Evolutionary conservation across 2,888 invertebrate species (phyloP).

Genomic region (Myopa tessellatipennis): DNA sequence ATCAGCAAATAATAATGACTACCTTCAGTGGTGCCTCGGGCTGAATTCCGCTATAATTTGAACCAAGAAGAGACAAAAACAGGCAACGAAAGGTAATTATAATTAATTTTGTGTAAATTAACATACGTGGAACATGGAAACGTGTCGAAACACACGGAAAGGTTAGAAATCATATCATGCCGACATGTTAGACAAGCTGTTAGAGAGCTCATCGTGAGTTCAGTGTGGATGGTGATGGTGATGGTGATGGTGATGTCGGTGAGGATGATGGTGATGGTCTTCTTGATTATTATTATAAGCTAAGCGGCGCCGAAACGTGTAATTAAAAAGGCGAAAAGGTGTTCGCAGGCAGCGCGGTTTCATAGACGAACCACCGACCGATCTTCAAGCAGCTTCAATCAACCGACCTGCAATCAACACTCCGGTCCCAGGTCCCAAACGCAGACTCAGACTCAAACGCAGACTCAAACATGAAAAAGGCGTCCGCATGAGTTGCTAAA

Average conservation of each 20-base stretch:
- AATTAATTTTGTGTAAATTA: constrained; percentile 36
- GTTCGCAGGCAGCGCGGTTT: constrained; percentile 3
- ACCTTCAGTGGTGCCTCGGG: background rate
- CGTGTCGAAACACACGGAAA: constrained; percentile 12
- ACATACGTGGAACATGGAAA: constrained; percentile 15
- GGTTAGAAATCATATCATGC: constrained; percentile 19
- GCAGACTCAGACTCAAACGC: background rate
- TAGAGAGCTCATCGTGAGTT: background rate
- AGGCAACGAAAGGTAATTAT: background rate
- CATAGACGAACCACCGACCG: background rate
- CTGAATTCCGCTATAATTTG: background rate
- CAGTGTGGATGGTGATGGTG: background rate
- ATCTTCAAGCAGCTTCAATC: background rate
- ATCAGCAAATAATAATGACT: constrained; percentile 21
- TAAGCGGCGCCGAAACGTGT: constrained; percentile 9
- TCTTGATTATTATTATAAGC: background rate
- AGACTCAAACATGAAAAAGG: constrained; percentile 29
- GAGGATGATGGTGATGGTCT: background rate
- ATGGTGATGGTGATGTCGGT: background rate
- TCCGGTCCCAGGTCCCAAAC: too few species aligned
- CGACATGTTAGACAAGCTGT: constrained; percentile 29
- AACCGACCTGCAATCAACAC: background rate
- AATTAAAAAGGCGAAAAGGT: constrained; percentile 32
- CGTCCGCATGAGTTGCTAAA: constrained; percentile 23
- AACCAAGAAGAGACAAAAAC: background rate